Evolutionary conservation across 2,888 invertebrate genomes (phyloP), one percentile per base, ranked within the genome.

Genomic region (Thalpophila matura): DNA sequence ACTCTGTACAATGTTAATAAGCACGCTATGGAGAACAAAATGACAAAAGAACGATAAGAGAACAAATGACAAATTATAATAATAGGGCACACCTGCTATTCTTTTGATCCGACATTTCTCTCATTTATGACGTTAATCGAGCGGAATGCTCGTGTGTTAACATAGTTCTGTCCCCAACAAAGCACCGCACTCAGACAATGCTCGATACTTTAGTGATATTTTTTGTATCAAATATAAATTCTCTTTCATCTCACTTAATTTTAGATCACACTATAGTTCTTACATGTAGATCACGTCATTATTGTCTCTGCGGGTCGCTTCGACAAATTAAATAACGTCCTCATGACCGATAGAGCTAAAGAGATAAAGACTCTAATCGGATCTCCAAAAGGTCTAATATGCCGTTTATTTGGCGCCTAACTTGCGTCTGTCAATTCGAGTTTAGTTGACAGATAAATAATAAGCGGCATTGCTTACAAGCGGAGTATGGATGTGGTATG

Each of bases 41-140:
- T 84, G 84, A 91, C 85, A 90, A 88, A 89, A 88, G 85, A 79
- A 88, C 88, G 87, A 86, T 86, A 88, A 89, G 88, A 90, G 86
- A 84, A 88, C 87, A 87, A 91, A 93, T 94, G 93, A 93, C 93
- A 92, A 92, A 94, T 94, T 92, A 91, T 92, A 88, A 90, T 93
- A 95, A 94, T 92, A 91, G 90, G 86, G 87, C 85, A 93, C 94
- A 95, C 95, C 95, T 95, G 95, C 90, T 93, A 93, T 94, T 91
- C 94, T 94, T 94, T 94, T 93, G 95, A 95, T 94, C 94, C 86
- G 86, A 91, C 92, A 94, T 92, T 93, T 93, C 93, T 93, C 94
- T 94, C 94, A 94, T 94, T 94, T 95, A 94, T 95, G 94, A 93
- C 85, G 87, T 89, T 92, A 94, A 95, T 94, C 89, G 94, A 92